Evolutionary conservation across 2,888 invertebrate species (phyloP).

Genomic region (Netelia fuscicornis): DNA sequence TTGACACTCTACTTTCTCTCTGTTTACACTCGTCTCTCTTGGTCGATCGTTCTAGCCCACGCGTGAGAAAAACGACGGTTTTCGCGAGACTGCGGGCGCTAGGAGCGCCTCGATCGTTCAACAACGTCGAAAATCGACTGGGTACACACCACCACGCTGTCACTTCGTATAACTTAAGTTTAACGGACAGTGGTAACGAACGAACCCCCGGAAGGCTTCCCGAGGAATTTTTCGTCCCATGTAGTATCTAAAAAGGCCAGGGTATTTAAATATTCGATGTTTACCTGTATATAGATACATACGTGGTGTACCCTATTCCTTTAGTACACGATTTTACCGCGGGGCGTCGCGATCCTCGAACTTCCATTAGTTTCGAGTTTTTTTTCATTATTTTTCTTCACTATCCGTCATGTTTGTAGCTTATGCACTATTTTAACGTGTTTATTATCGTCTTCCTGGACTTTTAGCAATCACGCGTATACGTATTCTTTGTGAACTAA

Average conservation of each 20-base stretch:
- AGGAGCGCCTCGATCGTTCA: background rate
- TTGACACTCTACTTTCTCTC: background rate
- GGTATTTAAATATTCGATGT: constrained; percentile 1
- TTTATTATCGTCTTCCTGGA: background rate
- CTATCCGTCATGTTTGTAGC: background rate
- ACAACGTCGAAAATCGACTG: constrained; percentile 34
- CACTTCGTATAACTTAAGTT: background rate
- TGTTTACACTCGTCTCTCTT: background rate
- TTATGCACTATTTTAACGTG: background rate
- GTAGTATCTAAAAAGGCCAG: background rate
- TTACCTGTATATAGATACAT: background rate
- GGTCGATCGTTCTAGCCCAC: background rate
- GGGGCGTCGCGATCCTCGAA: background rate
- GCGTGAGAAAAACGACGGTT: background rate
- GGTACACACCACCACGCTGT: background rate
- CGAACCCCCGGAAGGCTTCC: constrained; percentile 6
- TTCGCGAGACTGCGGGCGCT: background rate
- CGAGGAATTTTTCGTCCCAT: background rate
- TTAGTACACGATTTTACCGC: background rate
- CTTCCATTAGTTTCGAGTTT: background rate
- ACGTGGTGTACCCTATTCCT: background rate
- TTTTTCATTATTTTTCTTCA: background rate
- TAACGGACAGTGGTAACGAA: constrained; percentile 5
- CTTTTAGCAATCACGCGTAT: background rate
- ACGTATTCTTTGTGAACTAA: background rate